Conservation (phyloP, 64 coral and sea anemone genomes). For the Exaiptasia diaphana region DNA sequence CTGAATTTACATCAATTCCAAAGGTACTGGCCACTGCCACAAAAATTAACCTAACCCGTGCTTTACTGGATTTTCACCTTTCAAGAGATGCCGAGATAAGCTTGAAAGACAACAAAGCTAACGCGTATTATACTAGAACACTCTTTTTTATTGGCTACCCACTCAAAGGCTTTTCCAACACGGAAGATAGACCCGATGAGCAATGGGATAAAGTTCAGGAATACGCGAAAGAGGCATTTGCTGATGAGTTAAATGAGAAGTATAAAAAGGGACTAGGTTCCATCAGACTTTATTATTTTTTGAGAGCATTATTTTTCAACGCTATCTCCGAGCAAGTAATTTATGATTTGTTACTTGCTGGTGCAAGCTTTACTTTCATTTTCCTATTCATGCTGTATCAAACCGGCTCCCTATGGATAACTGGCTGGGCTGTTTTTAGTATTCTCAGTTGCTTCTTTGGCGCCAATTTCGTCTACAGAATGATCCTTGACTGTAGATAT, state of each 20-base stretch:
- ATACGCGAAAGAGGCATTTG: conserved; percentile 52
- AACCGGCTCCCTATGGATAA: conserved; percentile 90
- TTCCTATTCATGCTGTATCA: conserved; percentile 93
- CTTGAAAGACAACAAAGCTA: not conserved
- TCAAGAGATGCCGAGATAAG: conserved; percentile 62
- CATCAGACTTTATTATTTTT: conserved; percentile 82
- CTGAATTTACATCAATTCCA: conserved; percentile 53
- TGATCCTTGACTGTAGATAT: conserved; percentile 88
- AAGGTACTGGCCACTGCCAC: conserved; percentile 43
- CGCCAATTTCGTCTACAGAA: conserved; percentile 79
- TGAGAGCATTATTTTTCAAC: conserved; percentile 78
- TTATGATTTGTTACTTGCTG: conserved; percentile 85
- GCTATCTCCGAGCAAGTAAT: conserved; percentile 90
- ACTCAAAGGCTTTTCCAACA: conserved; percentile 73
- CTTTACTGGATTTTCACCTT: conserved; percentile 81
- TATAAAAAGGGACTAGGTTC: conserved; percentile 73
- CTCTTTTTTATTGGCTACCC: conserved; percentile 89
- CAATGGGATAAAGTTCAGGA: conserved; percentile 74
- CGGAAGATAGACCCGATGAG: conserved; percentile 62
- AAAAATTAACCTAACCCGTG: conserved; percentile 59
- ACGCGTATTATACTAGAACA: conserved; percentile 77
- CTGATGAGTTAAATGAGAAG: conserved; percentile 58
- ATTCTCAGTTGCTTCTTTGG: conserved; percentile 89
- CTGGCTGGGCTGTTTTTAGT: conserved; percentile 94
- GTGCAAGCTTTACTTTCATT: conserved; percentile 94